Evolutionary conservation across 2,888 invertebrate species (phyloP).

Genomic region (Dexiosoma caninum): DNA sequence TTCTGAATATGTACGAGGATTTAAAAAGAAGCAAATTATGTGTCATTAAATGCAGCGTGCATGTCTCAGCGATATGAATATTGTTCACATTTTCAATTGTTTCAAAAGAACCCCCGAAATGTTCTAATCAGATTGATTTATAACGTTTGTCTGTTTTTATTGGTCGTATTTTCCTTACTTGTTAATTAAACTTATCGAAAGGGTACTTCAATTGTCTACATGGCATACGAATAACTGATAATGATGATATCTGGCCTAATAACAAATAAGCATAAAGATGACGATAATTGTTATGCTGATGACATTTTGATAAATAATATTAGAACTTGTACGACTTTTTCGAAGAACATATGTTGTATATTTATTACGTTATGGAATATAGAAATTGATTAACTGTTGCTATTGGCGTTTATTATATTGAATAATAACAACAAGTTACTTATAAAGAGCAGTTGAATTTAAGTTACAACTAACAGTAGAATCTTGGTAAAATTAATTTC

Average conservation of each 20-base stretch:
- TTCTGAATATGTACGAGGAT: too few species aligned
- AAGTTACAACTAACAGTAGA: background rate
- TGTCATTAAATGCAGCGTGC: background rate
- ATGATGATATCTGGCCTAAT: background rate
- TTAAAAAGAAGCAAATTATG: too few species aligned
- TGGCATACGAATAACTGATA: background rate
- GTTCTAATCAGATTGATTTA: constrained; percentile 1
- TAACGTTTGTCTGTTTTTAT: background rate
- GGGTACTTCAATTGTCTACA: background rate
- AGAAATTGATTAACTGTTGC: constrained; percentile 1
- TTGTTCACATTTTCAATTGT: too few species aligned
- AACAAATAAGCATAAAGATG: background rate
- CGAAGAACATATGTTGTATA: constrained; percentile 41
- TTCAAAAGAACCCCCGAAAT: background rate
- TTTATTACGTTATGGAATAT: constrained; percentile 27
- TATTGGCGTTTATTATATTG: background rate
- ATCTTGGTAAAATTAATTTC: background rate
- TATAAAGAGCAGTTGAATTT: background rate
- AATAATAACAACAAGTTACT: background rate
- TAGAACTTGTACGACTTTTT: constrained; percentile 42
- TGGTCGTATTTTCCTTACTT: background rate
- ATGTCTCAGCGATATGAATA: too few species aligned
- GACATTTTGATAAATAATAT: constrained; percentile 35
- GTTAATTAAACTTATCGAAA: constrained; percentile 9
- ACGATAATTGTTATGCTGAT: background rate